These are phyloP conservation scores for Odocoileus hemionus DNA, from an alignment of 2,113 vertebrate genomes.

Conservation along the genomic window DNA sequence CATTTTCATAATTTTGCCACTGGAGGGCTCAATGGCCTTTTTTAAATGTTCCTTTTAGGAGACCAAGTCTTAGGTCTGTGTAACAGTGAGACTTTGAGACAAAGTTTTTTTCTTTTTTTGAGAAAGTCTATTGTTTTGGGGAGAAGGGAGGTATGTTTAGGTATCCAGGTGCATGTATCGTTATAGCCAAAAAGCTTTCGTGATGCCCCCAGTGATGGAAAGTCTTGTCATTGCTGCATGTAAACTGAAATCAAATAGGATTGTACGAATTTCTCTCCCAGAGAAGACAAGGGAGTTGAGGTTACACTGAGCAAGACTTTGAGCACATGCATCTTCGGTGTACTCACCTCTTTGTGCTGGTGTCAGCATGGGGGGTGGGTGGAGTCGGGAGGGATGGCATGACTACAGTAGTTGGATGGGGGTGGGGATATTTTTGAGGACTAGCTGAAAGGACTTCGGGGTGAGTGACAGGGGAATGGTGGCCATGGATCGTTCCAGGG, in stretches of 20 bases:
- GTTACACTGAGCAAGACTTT: background rate
- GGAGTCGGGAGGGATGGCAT: background rate
- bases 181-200: background rate
- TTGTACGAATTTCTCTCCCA: background rate
- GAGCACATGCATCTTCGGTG: accelerated
- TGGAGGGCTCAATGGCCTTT: slow-evolving; percentile 37
- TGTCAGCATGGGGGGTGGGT: accelerated
- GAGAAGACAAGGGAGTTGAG: background rate
- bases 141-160: background rate
- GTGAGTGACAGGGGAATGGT: background rate
- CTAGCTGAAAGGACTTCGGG: background rate
- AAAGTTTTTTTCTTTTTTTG: background rate
- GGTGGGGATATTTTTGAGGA: background rate
- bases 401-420: background rate
- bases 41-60: background rate
- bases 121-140: background rate
- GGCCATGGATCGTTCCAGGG: background rate
- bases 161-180: background rate
- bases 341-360: background rate
- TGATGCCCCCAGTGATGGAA: background rate
- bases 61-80: background rate
- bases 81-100: background rate
- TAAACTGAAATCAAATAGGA: background rate
- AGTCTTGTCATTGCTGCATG: background rate
- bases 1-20: slow-evolving; percentile 57